Evolutionary conservation across 2,113 vertebrate genomes (phyloP).

Genomic region (Cnemophilus loriae): DNA sequence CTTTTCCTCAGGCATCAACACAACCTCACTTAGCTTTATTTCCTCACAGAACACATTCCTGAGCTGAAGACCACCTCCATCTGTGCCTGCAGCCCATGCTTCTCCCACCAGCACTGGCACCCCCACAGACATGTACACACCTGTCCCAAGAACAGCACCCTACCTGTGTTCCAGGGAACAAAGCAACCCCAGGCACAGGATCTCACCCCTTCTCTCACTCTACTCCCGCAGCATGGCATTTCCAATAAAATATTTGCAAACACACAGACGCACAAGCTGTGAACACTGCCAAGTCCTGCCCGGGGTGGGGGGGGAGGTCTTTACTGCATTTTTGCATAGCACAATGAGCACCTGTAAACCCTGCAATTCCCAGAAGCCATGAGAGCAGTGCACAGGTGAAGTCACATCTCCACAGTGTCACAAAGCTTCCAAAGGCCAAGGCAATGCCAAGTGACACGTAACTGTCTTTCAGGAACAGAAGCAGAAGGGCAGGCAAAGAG

Average conservation of each 20-base stretch:
- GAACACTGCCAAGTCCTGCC: background rate
- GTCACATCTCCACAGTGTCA: background rate
- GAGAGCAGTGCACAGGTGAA: background rate
- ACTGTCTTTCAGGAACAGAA: background rate
- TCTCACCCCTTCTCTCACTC: background rate
- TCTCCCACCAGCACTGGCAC: background rate
- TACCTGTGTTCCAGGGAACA: background rate
- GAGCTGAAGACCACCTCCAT: background rate
- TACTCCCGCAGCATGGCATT: background rate
- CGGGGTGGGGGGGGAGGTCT: background rate
- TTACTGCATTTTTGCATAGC: background rate
- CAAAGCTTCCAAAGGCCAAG: background rate
- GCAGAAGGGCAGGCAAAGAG: background rate
- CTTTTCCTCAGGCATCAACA: background rate
- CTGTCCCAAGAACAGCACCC: background rate
- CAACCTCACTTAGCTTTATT: background rate
- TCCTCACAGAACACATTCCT: background rate
- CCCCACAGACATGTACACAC: rapidly evolving
- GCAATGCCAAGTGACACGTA: background rate
- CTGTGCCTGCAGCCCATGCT: background rate
- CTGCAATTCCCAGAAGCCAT: background rate
- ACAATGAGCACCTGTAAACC: rapidly evolving
- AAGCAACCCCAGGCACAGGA: background rate
- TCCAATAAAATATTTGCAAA: background rate
- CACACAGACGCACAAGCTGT: background rate